Base-by-base conservation (phyloP, 1,140 invertebrate species). In the Drosophila equinoxialis region DNA sequence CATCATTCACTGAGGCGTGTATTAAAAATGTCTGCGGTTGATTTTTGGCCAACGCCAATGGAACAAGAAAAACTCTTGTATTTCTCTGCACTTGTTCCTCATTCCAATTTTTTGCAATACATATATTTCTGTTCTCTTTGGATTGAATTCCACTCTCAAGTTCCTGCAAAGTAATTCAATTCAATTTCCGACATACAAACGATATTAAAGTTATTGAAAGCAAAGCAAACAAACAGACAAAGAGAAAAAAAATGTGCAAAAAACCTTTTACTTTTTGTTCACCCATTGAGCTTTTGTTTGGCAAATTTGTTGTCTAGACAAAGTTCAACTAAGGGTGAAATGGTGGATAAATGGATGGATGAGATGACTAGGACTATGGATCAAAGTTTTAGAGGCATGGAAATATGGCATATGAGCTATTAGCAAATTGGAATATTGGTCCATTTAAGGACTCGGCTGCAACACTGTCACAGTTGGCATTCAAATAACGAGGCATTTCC, bases 191-290 rank as follows among this genome's bases (percentile, higher is more conserved):
- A 37, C 23, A 66, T 68, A 61, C 68, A 82, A 82, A 65, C 70
- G 58, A 79, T 81, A 74, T 82, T 82, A 82, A 82, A 82, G 80
- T 82, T 82, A 82, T 82, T 79, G 79, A 82, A 82, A 82, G 80
- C 71, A 37, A 54, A 63, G 74, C 70, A 69, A 77, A 77, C 65
- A 81, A 65, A 81, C 65, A 65, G 51, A 81, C 71, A 81, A 60
- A 64, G 14, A 51, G 41, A 37, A 48, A 23, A 14, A 42, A 73
- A 80, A 70, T 71, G 70, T 71, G 75, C 5, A 58, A 71, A 42
- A 82, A 82, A 82, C 79, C 79, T 82, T 82, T 82, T 82, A 82
- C 39, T 68, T 71, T 71, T 59, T 37, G 8, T 62, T 23, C 26
- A 48, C 13, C 66, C 69, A 77, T 70, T 74, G 51, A 64, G 61